Evolutionary conservation across 1,140 invertebrate species (phyloP).

Genomic region (Metaphire vulgaris): DNA sequence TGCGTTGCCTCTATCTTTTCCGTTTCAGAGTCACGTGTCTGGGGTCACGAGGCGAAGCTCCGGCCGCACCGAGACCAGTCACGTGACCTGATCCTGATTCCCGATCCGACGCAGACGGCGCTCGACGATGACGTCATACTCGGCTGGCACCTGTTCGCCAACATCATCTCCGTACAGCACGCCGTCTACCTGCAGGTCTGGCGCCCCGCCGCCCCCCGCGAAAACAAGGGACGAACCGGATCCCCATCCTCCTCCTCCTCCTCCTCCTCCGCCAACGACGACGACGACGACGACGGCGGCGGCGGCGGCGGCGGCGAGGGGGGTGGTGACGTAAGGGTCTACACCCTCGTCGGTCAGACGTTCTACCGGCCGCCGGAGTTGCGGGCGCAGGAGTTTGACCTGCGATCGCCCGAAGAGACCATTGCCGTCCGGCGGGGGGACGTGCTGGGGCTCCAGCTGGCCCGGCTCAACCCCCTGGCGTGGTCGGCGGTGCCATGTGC

Average conservation of each 20-base stretch:
- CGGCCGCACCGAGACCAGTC: conserved; percentile 10
- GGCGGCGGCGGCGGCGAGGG: background rate
- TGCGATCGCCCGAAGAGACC: background rate
- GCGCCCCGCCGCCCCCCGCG: background rate
- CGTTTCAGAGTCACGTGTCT: conserved; percentile 24
- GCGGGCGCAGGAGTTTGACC: conserved; percentile 7
- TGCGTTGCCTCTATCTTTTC: too few species aligned
- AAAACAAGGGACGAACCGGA: too few species aligned
- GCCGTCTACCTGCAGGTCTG: conserved; percentile 21
- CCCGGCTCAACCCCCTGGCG: conserved; percentile 16
- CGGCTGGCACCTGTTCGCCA: conserved; percentile 27
- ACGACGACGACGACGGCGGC: too few species aligned
- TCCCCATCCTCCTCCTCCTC: too few species aligned
- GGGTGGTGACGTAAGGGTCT: background rate
- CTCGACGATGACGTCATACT: conserved; percentile 19
- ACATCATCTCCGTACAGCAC: conserved; percentile 28
- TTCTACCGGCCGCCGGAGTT: conserved; percentile 18
- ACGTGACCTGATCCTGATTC: conserved; percentile 15
- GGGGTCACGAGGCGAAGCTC: conserved; percentile 29
- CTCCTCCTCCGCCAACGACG: too few species aligned
- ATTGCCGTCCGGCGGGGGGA: conserved; percentile 12
- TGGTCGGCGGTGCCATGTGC: conserved; percentile 25
- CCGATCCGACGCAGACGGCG: conserved; percentile 27
- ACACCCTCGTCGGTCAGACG: conserved; percentile 25
- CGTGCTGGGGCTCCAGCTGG: conserved; percentile 21